phyloP scores from a whole-genome alignment of 2,113 vertebrate genomes.

The Rhombomys opimus region DNA sequence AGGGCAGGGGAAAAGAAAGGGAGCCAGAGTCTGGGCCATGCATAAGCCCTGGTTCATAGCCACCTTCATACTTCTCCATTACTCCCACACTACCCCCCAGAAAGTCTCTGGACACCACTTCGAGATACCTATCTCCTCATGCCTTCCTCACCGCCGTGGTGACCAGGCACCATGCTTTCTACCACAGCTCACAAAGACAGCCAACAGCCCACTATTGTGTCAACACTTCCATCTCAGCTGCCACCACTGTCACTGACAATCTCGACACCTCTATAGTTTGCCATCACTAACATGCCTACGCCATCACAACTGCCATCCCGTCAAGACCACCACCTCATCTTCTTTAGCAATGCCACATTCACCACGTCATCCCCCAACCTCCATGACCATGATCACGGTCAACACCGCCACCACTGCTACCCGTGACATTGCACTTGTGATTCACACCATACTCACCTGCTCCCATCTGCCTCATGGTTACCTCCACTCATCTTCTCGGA shows the following conservation, averaged over 20 bases:
- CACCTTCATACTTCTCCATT: background rate
- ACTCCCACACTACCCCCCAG: background rate
- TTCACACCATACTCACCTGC: background rate
- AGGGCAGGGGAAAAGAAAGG: background rate
- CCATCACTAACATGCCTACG: background rate
- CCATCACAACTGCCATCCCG: background rate
- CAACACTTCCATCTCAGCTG: background rate
- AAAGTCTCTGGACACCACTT: background rate
- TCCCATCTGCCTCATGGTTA: background rate
- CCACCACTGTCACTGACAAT: background rate
- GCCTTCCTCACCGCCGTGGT: background rate
- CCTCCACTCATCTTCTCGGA: too few relatives aligned
- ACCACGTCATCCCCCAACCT: background rate
- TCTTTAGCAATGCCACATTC: too few relatives aligned
- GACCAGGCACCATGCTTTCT: background rate
- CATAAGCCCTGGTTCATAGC: background rate
- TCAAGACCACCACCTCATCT: background rate
- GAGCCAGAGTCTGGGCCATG: background rate
- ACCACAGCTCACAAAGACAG: background rate
- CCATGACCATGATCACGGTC: too few relatives aligned
- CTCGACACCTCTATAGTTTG: background rate
- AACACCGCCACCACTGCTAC: background rate
- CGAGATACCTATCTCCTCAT: background rate
- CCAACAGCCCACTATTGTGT: background rate
- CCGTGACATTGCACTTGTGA: background rate